Evolutionary conservation across 2,888 invertebrate genomes (phyloP).

Genomic region (Microctonus aethiopoides): DNA sequence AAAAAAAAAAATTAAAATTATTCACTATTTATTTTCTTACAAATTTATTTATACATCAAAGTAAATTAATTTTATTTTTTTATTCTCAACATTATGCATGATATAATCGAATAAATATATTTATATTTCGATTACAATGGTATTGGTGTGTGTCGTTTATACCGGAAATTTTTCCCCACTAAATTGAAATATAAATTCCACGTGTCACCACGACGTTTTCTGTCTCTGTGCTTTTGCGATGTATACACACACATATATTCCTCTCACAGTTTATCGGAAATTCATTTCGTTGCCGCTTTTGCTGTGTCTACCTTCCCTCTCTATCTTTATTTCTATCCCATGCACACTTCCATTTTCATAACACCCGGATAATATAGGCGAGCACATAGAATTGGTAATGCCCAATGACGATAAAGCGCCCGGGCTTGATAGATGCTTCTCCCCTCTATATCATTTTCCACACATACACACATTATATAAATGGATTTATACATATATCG

Average conservation of each 20-base stretch:
- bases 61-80: neutral
- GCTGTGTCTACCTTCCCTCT: neutral
- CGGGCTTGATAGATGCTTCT: slow-evolving; percentile 20
- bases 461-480: neutral
- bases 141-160: slow-evolving; percentile 15
- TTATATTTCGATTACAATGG: neutral
- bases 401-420: slow-evolving; percentile 29
- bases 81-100: neutral
- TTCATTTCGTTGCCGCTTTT: slow-evolving; percentile 40
- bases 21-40: too few species aligned
- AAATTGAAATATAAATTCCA: slow-evolving; percentile 47
- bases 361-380: slow-evolving; percentile 21
- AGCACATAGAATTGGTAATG: slow-evolving; percentile 34
- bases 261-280: slow-evolving; percentile 47
- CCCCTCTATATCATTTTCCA: neutral
- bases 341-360: neutral
- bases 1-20: neutral
- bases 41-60: too few species aligned
- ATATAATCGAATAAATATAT: neutral
- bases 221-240: slow-evolving; percentile 31
- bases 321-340: too few species aligned
- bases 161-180: slow-evolving; percentile 25
- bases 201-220: slow-evolving; percentile 28
- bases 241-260: slow-evolving; percentile 30
- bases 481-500: slow-evolving; percentile 6